Conservation (phyloP, 2,797 vertebrate species). For the Phyllotis vaccarum region DNA sequence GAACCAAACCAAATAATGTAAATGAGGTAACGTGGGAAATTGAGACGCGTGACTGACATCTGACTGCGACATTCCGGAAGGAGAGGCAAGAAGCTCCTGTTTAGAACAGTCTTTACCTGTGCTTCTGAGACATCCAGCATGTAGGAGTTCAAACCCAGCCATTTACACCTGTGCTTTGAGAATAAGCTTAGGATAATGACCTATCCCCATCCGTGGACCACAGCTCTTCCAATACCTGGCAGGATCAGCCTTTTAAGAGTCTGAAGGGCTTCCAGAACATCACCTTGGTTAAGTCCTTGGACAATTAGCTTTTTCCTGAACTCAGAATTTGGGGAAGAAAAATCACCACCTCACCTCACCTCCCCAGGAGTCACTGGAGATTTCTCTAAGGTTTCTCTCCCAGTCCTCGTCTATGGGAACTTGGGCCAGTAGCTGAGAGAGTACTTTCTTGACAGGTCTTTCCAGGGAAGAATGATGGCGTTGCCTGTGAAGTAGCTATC, state of each 20-base stretch:
- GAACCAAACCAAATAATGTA: conserved; percentile 38
- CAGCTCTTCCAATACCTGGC: neutral
- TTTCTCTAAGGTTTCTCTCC: neutral
- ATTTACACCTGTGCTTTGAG: conserved; percentile 56
- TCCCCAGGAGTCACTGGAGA: neutral
- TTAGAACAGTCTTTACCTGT: neutral
- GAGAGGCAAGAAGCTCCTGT: neutral
- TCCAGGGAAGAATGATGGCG: neutral
- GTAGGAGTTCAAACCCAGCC: neutral
- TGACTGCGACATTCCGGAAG: neutral
- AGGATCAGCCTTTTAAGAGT: neutral
- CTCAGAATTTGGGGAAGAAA: conserved; percentile 29
- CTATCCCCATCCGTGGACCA: neutral
- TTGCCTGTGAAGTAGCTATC: neutral
- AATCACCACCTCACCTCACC: neutral
- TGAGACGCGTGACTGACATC: neutral
- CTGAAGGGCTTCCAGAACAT: neutral
- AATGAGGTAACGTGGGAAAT: conserved; percentile 65
- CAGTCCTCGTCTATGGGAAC: neutral
- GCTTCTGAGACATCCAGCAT: neutral
- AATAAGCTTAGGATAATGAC: neutral
- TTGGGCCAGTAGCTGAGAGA: neutral
- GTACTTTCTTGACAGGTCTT: neutral
- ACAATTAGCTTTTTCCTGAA: conserved; percentile 20
- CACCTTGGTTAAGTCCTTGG: conserved; percentile 15